Conservation (phyloP, 1,140 invertebrate species). For the Elysia chlorotica region DNA sequence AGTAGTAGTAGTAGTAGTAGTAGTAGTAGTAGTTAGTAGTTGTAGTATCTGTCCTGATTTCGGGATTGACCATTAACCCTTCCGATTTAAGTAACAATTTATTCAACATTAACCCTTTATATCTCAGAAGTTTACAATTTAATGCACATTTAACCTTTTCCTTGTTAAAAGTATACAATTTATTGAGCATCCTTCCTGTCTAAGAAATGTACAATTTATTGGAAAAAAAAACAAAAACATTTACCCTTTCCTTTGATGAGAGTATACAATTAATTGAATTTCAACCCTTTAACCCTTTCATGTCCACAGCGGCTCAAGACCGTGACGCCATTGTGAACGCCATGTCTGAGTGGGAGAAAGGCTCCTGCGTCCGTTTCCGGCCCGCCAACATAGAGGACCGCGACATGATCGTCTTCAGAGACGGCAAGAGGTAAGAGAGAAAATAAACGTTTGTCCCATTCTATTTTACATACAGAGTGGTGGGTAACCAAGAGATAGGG, state of each 20-base stretch:
- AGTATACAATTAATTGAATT: too few species aligned
- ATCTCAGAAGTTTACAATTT: too few species aligned
- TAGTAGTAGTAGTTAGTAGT: too few species aligned
- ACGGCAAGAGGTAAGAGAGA: slow-evolving; percentile 27
- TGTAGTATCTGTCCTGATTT: too few species aligned
- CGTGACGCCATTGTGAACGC: slow-evolving; percentile 21
- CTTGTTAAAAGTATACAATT: not conserved
- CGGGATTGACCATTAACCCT: too few species aligned
- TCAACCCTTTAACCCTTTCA: not conserved
- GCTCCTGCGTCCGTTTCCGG: slow-evolving; percentile 34
- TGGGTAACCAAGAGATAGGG: too few species aligned
- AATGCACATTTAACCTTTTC: not conserved
- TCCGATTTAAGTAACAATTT: too few species aligned
- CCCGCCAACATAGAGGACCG: slow-evolving; percentile 20
- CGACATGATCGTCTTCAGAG: slow-evolving; percentile 25
- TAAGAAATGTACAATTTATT: not conserved
- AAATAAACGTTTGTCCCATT: too few species aligned
- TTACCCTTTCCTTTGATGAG: not conserved
- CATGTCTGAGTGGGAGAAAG: slow-evolving; percentile 31
- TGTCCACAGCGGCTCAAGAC: slow-evolving; percentile 13
- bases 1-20: too few species aligned
- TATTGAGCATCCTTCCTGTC: not conserved
- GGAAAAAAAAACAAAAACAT: not conserved
- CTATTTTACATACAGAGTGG: too few species aligned
- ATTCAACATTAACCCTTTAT: too few species aligned